Conservation (phyloP, 2,797 vertebrate species). For the Dendrocincla tyrannina region DNA sequence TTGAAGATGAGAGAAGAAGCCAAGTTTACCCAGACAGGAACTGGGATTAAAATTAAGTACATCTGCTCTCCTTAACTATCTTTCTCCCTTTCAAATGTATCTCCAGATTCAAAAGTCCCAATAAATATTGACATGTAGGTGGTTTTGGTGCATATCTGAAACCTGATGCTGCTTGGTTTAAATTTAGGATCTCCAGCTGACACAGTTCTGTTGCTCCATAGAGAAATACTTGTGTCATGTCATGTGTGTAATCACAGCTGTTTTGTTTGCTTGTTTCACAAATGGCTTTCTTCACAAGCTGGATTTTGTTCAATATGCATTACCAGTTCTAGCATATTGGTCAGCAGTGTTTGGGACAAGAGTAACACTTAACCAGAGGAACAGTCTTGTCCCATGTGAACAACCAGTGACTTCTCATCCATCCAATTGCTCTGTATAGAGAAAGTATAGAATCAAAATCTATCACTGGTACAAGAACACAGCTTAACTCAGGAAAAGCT, state of each 20-base stretch:
- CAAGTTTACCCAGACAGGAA: neutral
- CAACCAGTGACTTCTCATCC: neutral
- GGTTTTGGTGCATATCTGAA: constrained; percentile 10
- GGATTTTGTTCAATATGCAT: neutral
- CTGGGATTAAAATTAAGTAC: neutral
- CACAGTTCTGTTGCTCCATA: neutral
- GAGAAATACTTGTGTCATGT: neutral
- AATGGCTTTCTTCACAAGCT: neutral
- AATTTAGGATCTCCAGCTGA: constrained; percentile 15
- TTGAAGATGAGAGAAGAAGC: neutral
- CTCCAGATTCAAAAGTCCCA: neutral
- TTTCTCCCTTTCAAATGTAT: neutral
- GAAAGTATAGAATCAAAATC: neutral
- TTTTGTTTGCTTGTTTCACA: neutral
- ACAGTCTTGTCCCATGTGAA: neutral
- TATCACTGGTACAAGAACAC: neutral
- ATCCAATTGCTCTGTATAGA: neutral
- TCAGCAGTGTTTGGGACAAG: neutral
- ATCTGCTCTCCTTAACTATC: neutral
- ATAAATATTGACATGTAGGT: constrained; percentile 5
- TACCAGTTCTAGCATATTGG: neutral
- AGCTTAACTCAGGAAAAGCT: neutral
- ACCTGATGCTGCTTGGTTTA: neutral
- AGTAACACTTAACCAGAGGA: neutral
- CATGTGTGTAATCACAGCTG: neutral